Evolutionary conservation across 2,113 vertebrate species (phyloP).

Genomic region (Eubucco bourcierii): DNA sequence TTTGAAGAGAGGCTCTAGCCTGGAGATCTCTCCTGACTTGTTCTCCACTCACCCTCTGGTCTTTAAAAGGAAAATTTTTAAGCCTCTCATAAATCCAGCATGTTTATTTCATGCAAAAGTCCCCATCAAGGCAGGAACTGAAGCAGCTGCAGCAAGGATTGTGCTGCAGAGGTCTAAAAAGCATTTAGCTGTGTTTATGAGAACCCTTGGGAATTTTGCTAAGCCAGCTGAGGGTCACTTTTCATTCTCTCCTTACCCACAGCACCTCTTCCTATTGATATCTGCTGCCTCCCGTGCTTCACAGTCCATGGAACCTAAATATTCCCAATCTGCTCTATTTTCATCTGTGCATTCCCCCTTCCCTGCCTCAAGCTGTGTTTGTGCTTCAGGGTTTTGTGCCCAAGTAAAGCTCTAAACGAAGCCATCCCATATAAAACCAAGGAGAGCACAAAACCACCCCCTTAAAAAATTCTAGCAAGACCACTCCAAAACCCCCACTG

Average conservation of each 20-base stretch:
- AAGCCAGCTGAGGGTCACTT: background rate
- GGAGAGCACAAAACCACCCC: background rate
- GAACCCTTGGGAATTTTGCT: background rate
- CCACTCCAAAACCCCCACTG: background rate
- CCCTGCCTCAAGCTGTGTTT: background rate
- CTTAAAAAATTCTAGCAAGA: background rate
- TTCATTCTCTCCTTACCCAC: background rate
- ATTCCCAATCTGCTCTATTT: background rate
- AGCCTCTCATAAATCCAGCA: background rate
- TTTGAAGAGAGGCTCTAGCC: background rate
- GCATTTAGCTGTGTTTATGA: background rate
- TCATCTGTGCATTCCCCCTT: rapidly evolving
- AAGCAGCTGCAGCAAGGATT: background rate
- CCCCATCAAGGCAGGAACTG: background rate
- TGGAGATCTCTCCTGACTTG: background rate
- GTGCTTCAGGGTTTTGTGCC: background rate
- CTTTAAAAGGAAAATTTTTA: background rate
- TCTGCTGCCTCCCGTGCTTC: background rate
- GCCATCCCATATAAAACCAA: background rate
- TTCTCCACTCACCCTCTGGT: background rate
- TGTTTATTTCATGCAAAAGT: background rate
- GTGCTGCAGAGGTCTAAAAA: background rate
- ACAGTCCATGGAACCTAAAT: rapidly evolving
- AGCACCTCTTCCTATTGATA: background rate
- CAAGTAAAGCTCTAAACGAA: background rate